Conservation (phyloP, 2,888 invertebrate species). For the Meta bourneti region DNA sequence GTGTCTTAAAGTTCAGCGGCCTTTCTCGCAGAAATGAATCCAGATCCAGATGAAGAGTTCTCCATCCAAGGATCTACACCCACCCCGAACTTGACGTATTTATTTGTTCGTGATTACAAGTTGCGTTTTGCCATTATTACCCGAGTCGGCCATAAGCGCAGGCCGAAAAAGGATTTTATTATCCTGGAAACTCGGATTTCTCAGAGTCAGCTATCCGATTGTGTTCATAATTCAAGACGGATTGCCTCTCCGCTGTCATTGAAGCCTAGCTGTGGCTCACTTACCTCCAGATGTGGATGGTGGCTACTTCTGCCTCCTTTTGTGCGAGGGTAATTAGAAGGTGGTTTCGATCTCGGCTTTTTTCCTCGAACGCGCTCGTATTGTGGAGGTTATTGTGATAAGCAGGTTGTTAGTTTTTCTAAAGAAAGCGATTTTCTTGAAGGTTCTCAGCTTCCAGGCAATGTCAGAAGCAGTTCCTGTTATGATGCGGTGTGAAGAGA, state of each 20-base stretch:
- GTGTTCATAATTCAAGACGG: conserved; percentile 36
- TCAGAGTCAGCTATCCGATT: conserved; percentile 39
- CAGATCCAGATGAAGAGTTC: background rate
- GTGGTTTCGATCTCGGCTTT: too few relatives aligned
- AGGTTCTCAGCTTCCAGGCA: too few relatives aligned
- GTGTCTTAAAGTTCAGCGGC: conserved; percentile 51
- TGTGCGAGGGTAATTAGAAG: too few relatives aligned
- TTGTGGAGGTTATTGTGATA: too few relatives aligned
- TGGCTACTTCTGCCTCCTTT: too few relatives aligned
- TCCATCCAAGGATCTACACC: background rate
- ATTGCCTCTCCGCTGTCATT: conserved; percentile 23
- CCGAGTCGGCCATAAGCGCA: conserved; percentile 33
- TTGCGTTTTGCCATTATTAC: conserved; percentile 40
- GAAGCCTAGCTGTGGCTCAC: background rate
- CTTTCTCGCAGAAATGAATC: conserved; percentile 3
- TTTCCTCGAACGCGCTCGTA: too few relatives aligned
- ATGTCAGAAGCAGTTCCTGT: too few relatives aligned
- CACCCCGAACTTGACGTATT: conserved; percentile 27
- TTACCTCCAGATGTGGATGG: background rate
- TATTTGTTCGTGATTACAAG: conserved; percentile 55
- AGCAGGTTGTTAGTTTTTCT: too few relatives aligned
- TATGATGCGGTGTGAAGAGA: too few relatives aligned
- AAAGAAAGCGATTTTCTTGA: too few relatives aligned
- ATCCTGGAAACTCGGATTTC: conserved; percentile 37
- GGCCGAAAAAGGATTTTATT: conserved; percentile 52